phyloP scores from a whole-genome alignment of 2,888 invertebrate species.

The Synergus laeviventris region DNA sequence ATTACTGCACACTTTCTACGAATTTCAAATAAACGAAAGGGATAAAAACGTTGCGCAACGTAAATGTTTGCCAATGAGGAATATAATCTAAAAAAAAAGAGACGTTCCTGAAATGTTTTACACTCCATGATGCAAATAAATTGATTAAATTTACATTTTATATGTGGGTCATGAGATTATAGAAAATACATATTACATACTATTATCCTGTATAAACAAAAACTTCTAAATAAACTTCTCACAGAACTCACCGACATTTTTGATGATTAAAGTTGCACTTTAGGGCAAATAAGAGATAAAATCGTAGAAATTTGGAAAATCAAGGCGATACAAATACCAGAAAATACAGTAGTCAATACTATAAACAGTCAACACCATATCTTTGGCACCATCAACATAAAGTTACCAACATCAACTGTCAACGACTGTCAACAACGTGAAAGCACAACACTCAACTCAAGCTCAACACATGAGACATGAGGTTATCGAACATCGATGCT shows the following conservation, averaged over 20 bases:
- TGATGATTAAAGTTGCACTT: neutral
- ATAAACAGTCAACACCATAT: too few relatives aligned
- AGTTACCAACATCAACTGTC: too few relatives aligned
- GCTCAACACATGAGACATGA: too few relatives aligned
- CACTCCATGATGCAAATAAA: neutral
- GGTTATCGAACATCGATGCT: too few relatives aligned
- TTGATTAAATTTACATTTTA: neutral
- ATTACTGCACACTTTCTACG: too few relatives aligned
- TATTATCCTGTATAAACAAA: neutral
- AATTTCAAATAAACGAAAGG: too few relatives aligned
- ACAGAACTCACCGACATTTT: conserved; percentile 1
- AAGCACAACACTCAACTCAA: too few relatives aligned
- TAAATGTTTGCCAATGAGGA: neutral
- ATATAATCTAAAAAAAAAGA: neutral
- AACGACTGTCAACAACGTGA: too few relatives aligned
- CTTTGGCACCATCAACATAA: too few relatives aligned
- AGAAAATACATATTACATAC: neutral
- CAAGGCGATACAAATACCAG: neutral
- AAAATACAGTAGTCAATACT: neutral
- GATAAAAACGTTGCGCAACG: too few relatives aligned
- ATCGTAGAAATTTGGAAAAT: neutral
- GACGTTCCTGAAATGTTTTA: neutral
- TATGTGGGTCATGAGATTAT: neutral
- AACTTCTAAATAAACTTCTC: neutral
- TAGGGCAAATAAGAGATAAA: neutral